Conservation (phyloP, 2,113 vertebrate species). For the Ariopsis seemanni region DNA sequence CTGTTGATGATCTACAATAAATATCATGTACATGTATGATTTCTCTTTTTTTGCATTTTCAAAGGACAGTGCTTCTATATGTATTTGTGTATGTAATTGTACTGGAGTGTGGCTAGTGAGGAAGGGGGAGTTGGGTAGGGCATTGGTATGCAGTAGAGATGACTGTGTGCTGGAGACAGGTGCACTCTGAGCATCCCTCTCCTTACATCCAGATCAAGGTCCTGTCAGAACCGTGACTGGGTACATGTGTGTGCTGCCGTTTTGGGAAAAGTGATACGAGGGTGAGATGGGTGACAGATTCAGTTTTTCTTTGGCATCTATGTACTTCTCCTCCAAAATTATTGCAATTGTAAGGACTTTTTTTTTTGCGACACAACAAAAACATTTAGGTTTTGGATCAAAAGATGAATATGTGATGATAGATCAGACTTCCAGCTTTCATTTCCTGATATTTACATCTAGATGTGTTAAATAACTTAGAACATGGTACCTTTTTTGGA, state of each 20-base stretch:
- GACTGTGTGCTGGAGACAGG: conserved; percentile 21
- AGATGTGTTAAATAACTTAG: not conserved
- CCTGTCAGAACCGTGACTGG: conserved; percentile 2
- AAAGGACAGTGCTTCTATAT: not conserved
- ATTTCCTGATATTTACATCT: not conserved
- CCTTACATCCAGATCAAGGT: conserved; percentile 27
- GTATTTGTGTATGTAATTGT: not conserved
- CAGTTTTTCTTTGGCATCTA: not conserved
- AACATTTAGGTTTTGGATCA: not conserved
- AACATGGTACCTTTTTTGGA: not conserved
- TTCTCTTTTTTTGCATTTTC: not conserved
- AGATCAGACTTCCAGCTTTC: not conserved
- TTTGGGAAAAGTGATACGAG: not conserved
- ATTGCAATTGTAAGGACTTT: not conserved
- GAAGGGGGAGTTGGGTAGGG: not conserved
- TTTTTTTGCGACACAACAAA: not conserved
- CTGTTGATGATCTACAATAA: no score
- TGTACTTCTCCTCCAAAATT: not conserved
- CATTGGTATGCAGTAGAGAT: conserved; percentile 40
- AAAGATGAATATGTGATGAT: not conserved
- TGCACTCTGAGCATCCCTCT: conserved; percentile 16
- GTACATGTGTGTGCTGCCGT: not conserved
- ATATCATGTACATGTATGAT: no score
- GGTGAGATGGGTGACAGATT: conserved; percentile 5
- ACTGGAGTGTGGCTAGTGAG: not conserved